Percentiles rank a stretch among this genome's conserved stretches.
Conservation (phyloP, 2,888 invertebrate species). For the Ochropacha duplaris region DNA sequence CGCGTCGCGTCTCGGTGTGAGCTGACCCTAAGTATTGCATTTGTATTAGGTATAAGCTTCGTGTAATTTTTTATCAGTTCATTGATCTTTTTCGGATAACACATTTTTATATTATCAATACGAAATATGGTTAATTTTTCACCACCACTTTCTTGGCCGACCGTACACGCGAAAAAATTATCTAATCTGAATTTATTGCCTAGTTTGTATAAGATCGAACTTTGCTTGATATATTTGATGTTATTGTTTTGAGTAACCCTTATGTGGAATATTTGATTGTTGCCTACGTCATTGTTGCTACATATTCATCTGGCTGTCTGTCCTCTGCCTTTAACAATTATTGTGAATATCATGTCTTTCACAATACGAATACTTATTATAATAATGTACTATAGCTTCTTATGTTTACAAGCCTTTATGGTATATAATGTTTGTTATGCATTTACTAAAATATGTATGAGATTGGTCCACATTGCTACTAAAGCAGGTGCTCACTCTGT, state of each 20-base stretch:
- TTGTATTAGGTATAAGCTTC: not conserved
- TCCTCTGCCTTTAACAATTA: no score
- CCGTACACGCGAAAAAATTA: not conserved
- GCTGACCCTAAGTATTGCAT: conserved; percentile 5
- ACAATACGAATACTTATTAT: no score
- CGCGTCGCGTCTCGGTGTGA: conserved; percentile 17
- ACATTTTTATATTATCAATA: not conserved
- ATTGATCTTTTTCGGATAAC: not conserved
- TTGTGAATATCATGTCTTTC: no score
- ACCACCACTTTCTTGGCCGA: no score
- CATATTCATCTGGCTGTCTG: no score
- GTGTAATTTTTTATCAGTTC: not conserved
- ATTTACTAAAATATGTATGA: not conserved
- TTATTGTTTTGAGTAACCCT: not conserved
- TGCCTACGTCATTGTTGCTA: no score
- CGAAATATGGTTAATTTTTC: not conserved
- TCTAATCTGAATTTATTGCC: not conserved
- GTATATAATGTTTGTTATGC: no score
- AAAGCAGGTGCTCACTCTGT: no score
- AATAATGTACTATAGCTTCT: no score
- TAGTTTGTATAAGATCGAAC: not conserved
- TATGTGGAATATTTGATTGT: no score
- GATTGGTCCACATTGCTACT: no score
- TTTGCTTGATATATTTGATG: not conserved
- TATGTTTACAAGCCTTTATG: no score